Evolutionary conservation across 2,888 invertebrate species (phyloP).

Genomic region (Halictus quadricinctus): DNA sequence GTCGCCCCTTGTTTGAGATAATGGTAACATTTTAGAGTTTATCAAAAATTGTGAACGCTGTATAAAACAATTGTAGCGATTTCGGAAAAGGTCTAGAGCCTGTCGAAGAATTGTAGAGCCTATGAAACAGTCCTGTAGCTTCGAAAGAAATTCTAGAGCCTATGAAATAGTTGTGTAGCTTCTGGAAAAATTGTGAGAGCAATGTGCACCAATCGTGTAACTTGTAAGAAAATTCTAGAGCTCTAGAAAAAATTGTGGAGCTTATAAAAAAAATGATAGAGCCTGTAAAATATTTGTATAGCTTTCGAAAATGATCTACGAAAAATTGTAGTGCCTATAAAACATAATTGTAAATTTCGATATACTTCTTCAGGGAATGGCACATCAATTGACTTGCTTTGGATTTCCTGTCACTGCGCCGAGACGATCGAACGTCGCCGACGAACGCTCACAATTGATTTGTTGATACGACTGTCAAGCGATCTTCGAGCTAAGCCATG

Average conservation of each 20-base stretch:
- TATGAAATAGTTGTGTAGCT: neutral
- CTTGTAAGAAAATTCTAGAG: no score
- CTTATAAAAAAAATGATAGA: no score
- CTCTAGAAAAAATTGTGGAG: no score
- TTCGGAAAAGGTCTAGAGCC: accelerated
- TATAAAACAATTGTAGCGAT: neutral
- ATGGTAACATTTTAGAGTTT: neutral
- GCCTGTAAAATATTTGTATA: no score
- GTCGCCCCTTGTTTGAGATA: neutral
- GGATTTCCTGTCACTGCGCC: neutral
- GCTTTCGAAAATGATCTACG: no score
- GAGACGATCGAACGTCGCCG: neutral
- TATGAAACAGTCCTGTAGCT: accelerated
- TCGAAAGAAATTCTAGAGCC: neutral
- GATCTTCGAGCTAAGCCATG: neutral
- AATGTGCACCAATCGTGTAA: no score
- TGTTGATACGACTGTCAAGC: neutral
- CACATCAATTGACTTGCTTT: neutral
- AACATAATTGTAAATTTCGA: neutral
- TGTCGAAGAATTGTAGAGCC: neutral
- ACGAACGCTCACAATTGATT: neutral
- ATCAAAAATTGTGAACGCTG: neutral
- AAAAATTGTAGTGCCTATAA: neutral
- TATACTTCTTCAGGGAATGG: neutral
- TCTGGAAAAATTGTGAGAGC: no score